A percentile compares a stretch with the other conserved stretches of the same genome.
Conservation (phyloP, 2,888 invertebrate genomes). For the Stenoptilia bipunctidactyla region DNA sequence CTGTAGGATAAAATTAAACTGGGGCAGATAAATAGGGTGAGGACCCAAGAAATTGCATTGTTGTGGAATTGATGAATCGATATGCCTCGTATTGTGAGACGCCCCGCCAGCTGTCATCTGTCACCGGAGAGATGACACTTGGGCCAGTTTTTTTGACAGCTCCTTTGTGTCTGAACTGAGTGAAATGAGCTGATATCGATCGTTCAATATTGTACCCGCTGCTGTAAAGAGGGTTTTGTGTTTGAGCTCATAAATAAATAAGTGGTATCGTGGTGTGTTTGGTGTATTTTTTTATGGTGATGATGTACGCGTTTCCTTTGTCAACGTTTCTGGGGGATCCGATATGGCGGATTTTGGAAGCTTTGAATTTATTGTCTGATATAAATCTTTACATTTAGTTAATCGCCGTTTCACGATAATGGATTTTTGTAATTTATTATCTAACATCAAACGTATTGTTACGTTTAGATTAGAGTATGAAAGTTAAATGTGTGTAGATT, state of each 20-base stretch:
- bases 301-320: conserved; percentile 53
- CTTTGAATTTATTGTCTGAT: conserved; percentile 29
- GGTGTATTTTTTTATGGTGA: conserved; percentile 37
- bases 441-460: too few relatives aligned
- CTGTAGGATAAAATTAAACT: conserved; percentile 22
- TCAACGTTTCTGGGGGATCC: conserved; percentile 45
- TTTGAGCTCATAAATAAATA: conserved; percentile 64
- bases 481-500: too few relatives aligned
- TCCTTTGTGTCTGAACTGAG: conserved; percentile 46
- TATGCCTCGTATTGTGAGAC: conserved; percentile 45
- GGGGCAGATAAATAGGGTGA: conserved; percentile 35
- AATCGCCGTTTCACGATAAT: conserved; percentile 1
- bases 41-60: conserved; percentile 44
- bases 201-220: conserved; percentile 52
- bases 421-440: conserved; percentile 1
- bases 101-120: conserved; percentile 61
- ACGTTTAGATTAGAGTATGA: too few relatives aligned
- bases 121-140: conserved; percentile 59
- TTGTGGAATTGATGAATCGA: conserved; percentile 57
- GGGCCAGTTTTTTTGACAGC: conserved; percentile 54
- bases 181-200: conserved; percentile 65
- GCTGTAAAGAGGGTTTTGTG: conserved; percentile 41
- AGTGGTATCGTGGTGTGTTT: conserved; percentile 59
- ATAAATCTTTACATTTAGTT: conserved; percentile 1
- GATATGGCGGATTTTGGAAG: conserved; percentile 27